Conservation (phyloP, 23 tunicate species). For the Phallusia fumigata region DNA sequence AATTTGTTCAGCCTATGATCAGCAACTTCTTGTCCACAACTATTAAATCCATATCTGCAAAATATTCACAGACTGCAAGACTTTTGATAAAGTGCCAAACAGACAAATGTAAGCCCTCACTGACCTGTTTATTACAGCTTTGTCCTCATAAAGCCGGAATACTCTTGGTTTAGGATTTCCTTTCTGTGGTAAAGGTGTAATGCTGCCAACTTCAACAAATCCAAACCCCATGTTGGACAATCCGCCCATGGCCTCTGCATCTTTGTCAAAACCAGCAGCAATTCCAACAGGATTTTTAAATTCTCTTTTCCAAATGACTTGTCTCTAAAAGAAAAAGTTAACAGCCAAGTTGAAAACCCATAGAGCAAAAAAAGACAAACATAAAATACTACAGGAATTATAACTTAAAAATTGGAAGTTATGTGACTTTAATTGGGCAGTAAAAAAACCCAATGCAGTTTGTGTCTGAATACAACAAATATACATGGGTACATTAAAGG, state of each 20-base stretch:
- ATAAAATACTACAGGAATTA: too few species aligned
- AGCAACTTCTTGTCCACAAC: constrained; percentile 85
- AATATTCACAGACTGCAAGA: neutral
- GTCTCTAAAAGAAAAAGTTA: constrained; percentile 10
- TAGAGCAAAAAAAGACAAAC: too few species aligned
- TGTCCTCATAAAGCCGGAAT: constrained; percentile 78
- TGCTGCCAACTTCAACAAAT: constrained; percentile 87
- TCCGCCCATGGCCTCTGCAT: constrained; percentile 91
- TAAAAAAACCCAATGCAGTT: too few species aligned
- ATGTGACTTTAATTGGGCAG: too few species aligned
- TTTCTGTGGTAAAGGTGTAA: constrained; percentile 79
- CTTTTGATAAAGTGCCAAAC: too few species aligned
- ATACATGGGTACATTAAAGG: too few species aligned
- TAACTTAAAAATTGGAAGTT: too few species aligned
- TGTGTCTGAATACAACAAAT: too few species aligned
- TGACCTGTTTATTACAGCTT: constrained; percentile 80
- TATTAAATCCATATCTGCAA: constrained; percentile 90
- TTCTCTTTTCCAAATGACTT: constrained; percentile 42
- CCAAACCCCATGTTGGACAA: constrained; percentile 83
- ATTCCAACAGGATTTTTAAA: constrained; percentile 90
- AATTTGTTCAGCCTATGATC: constrained; percentile 35
- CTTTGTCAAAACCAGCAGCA: constrained; percentile 96
- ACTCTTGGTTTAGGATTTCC: constrained; percentile 89
- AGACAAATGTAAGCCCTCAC: too few species aligned
- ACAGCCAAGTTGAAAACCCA: too few species aligned